Conservation (phyloP, 2,888 invertebrate species). For the Agrotis ipsilon region DNA sequence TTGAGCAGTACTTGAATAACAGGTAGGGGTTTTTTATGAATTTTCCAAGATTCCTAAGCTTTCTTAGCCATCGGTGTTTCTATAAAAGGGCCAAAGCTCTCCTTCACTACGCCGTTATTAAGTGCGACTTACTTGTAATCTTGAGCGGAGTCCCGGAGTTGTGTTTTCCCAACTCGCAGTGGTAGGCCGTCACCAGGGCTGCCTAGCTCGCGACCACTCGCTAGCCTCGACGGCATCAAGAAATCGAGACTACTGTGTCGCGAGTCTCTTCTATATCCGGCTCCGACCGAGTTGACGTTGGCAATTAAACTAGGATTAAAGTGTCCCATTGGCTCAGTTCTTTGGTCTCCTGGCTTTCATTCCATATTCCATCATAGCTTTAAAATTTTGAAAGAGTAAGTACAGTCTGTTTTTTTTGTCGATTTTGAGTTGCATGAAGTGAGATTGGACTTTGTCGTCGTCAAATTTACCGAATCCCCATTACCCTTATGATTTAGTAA, state of each 20-base stretch:
- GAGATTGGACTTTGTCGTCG: background rate
- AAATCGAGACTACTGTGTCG: background rate
- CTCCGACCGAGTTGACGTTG: background rate
- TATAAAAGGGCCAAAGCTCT: too few relatives aligned
- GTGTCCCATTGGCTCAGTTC: background rate
- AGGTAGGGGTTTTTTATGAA: constrained; percentile 24
- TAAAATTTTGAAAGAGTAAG: background rate
- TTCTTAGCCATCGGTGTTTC: background rate
- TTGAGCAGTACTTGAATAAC: constrained; percentile 12
- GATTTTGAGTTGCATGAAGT: background rate
- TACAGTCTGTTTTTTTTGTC: background rate
- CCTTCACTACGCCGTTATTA: too few relatives aligned
- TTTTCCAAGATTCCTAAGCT: background rate
- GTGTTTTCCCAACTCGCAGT: background rate
- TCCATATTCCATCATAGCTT: background rate
- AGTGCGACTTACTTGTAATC: background rate
- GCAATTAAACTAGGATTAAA: background rate
- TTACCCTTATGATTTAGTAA: constrained; percentile 31
- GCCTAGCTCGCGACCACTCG: too few relatives aligned
- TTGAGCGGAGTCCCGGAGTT: background rate
- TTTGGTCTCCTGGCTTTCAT: background rate
- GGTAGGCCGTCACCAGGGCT: too few relatives aligned
- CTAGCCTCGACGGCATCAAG: background rate
- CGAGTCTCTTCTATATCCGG: too few relatives aligned
- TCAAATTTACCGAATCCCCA: background rate